phyloP scores from a whole-genome alignment of 1,140 invertebrate species.

The Parapsyche elsis region DNA sequence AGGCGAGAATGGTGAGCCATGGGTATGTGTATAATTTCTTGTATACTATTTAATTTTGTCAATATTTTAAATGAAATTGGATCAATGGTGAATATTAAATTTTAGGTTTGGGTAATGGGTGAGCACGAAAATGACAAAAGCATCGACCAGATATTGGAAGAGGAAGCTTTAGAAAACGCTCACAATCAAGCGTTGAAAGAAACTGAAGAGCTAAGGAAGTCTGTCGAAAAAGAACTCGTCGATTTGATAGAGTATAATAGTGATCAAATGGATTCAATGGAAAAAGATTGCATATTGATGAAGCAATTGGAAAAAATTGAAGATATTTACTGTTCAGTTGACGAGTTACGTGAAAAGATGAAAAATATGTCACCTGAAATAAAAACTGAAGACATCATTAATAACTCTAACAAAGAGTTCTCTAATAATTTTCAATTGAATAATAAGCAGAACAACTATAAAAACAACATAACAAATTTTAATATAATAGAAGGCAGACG shows the following conservation, averaged over 20 bases:
- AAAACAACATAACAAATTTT: slow-evolving; percentile 59
- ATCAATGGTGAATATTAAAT: slow-evolving; percentile 30
- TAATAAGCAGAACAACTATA: slow-evolving; percentile 52
- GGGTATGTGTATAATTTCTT: slow-evolving; percentile 60
- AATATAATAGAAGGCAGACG: slow-evolving; percentile 67
- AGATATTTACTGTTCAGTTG: slow-evolving; percentile 73
- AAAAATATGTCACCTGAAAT: slow-evolving; percentile 63
- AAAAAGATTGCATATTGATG: slow-evolving; percentile 55
- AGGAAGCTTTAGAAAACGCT: slow-evolving; percentile 71
- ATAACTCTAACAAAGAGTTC: slow-evolving; percentile 59
- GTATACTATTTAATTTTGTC: not conserved
- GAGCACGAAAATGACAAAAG: slow-evolving; percentile 72
- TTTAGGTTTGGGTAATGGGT: slow-evolving; percentile 75
- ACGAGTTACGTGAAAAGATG: slow-evolving; percentile 69
- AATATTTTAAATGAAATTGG: not conserved
- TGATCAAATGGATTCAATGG: slow-evolving; percentile 48
- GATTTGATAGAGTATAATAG: slow-evolving; percentile 68
- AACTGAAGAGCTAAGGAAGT: slow-evolving; percentile 70
- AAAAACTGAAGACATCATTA: slow-evolving; percentile 58
- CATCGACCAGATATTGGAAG: slow-evolving; percentile 72
- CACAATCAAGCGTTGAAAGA: slow-evolving; percentile 70
- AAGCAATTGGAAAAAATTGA: slow-evolving; percentile 66
- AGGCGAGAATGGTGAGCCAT: slow-evolving; percentile 73
- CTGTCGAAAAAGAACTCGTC: slow-evolving; percentile 70
- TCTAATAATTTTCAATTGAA: slow-evolving; percentile 50